Percentiles rank a stretch among this genome's conserved stretches.
Evolutionary conservation across 2,113 vertebrate species (phyloP).

Genomic region (Prunella fulvescens): DNA sequence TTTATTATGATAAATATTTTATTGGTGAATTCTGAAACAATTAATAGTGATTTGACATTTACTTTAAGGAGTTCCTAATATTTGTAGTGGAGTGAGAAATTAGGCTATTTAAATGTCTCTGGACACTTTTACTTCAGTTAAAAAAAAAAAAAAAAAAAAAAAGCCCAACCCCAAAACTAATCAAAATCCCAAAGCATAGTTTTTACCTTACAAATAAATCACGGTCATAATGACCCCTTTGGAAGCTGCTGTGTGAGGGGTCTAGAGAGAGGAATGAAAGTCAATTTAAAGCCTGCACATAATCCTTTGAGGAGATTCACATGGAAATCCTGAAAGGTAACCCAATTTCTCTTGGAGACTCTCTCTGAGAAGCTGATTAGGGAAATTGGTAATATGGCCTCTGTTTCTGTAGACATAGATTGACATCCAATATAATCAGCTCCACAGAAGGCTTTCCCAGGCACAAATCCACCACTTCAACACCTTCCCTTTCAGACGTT

Average conservation of each 20-base stretch:
- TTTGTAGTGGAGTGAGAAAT: neutral
- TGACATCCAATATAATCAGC: neutral
- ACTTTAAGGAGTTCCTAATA: neutral
- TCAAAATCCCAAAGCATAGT: neutral
- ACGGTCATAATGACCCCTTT: neutral
- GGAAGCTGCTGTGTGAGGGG: neutral
- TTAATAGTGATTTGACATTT: conserved; percentile 9
- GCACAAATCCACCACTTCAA: neutral
- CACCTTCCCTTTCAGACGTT: neutral
- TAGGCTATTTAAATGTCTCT: neutral
- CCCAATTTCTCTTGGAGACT: neutral
- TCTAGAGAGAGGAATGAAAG: neutral
- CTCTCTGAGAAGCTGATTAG: neutral
- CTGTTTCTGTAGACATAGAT: neutral
- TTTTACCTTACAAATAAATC: neutral
- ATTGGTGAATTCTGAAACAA: conserved; percentile 8
- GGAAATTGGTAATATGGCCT: neutral
- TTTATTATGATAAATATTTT: conserved; percentile 19
- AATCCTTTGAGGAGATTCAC: neutral
- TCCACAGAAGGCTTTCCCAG: neutral
- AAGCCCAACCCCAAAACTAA: neutral
- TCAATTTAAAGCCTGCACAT: neutral
- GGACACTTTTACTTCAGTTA: neutral
- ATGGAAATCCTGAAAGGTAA: neutral
- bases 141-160: neutral